Conservation (phyloP, 1,140 invertebrate genomes). For the Zaprionus inermis region DNA sequence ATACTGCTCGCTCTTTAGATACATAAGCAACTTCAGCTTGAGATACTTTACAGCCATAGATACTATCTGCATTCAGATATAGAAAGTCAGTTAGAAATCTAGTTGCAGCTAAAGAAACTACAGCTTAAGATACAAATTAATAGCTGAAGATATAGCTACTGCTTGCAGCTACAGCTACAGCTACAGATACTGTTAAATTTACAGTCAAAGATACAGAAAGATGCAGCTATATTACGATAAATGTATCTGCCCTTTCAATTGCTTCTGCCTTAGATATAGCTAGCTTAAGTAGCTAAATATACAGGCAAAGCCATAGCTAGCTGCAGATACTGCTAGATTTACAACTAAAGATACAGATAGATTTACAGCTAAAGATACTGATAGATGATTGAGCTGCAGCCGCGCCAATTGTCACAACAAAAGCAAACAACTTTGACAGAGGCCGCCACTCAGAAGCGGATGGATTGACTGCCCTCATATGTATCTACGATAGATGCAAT, state of each 20-base stretch:
- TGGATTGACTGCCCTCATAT: slow-evolving; percentile 12
- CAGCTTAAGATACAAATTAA: no score
- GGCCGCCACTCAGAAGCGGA: slow-evolving; percentile 42
- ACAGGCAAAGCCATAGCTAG: background rate
- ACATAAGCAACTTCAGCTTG: background rate
- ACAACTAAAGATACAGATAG: background rate
- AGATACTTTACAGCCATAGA: background rate
- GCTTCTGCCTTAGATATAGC: background rate
- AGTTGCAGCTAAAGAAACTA: no score
- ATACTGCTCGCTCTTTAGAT: background rate
- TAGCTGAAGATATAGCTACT: no score
- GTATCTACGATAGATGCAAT: slow-evolving; percentile 11
- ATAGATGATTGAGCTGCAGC: slow-evolving; percentile 30
- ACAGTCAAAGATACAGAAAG: background rate
- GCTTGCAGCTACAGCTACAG: background rate
- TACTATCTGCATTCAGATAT: no score
- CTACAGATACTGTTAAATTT: background rate
- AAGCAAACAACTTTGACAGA: slow-evolving; percentile 43
- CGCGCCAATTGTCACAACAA: slow-evolving; percentile 47
- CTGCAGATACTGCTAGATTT: slow-evolving; percentile 13
- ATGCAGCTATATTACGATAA: background rate
- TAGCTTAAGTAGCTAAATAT: background rate
- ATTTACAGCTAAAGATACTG: slow-evolving; percentile 14
- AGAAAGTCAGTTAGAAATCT: no score
- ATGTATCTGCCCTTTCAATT: background rate